Percentiles rank a stretch among this genome's conserved stretches.
Evolutionary conservation across 2,113 vertebrate genomes (phyloP).

Genomic region (Tyrannus savana): DNA sequence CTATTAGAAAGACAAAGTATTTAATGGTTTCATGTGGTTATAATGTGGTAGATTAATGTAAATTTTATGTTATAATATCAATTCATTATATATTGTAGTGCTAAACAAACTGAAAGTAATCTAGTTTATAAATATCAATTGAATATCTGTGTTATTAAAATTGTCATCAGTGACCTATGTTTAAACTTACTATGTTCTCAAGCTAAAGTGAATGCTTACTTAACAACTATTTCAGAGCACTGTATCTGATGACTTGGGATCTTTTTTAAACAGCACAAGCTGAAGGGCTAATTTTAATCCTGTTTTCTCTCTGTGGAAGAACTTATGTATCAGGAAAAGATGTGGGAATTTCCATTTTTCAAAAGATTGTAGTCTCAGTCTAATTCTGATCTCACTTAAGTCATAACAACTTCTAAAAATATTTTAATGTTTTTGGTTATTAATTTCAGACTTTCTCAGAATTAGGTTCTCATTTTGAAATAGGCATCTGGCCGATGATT

Average conservation of each 20-base stretch:
- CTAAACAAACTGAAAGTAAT: background rate
- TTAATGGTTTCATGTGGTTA: background rate
- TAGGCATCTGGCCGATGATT: background rate
- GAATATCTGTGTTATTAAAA: background rate
- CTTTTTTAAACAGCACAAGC: background rate
- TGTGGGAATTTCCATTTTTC: background rate
- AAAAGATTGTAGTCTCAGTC: background rate
- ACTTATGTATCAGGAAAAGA: background rate
- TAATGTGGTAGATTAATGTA: background rate
- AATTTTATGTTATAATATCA: background rate
- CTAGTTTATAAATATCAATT: background rate
- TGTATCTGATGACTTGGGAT: background rate
- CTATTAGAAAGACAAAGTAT: background rate
- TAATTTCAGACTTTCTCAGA: background rate
- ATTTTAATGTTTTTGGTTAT: background rate
- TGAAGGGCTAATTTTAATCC: background rate
- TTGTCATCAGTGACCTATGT: background rate
- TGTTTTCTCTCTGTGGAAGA: background rate
- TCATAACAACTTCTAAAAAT: background rate
- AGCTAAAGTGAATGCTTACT: background rate
- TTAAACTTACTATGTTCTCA: background rate
- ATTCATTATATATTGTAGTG: background rate
- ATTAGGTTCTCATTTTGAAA: constrained; percentile 1
- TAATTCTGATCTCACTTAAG: background rate
- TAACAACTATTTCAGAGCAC: background rate